Evolutionary conservation across 2,888 invertebrate genomes (phyloP).

Genomic region (Cheilosia soror): DNA sequence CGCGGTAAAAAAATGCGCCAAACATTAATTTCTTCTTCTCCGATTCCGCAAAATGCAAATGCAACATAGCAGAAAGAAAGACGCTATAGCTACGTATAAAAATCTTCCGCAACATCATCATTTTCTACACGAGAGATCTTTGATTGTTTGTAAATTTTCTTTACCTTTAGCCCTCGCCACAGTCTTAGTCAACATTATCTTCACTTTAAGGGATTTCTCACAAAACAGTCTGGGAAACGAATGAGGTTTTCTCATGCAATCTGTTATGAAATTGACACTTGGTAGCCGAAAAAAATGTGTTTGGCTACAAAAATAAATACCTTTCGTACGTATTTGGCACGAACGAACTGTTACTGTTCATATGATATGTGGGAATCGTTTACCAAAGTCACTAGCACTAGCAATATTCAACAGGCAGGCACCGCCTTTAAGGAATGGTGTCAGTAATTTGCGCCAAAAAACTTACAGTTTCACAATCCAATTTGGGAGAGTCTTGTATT

Average conservation of each 20-base stretch:
- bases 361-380: conserved; percentile 26
- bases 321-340: conserved; percentile 35
- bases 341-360: background rate
- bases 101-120: conserved; percentile 60
- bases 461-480: conserved; percentile 62
- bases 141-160: conserved; percentile 64
- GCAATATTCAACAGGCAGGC: background rate
- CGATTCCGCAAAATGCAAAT: conserved; percentile 59
- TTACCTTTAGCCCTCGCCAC: conserved; percentile 25
- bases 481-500: conserved; percentile 48
- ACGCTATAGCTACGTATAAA: conserved; percentile 1
- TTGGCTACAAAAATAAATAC: conserved; percentile 10
- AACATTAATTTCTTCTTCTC: conserved; percentile 36
- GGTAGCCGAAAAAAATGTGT: conserved; percentile 50
- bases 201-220: conserved; percentile 46
- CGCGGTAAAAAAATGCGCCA: conserved; percentile 57
- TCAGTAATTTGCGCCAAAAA: conserved; percentile 47
- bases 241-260: conserved; percentile 64
- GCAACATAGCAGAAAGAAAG: conserved; percentile 22
- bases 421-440: conserved; percentile 50
- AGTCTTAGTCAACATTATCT: background rate
- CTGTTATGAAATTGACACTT: conserved; percentile 61
- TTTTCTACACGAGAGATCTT: conserved; percentile 49
- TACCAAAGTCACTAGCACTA: conserved; percentile 44
- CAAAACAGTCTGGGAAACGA: conserved; percentile 37